Evolutionary conservation across 2,888 invertebrate genomes (phyloP), one percentile per base, ranked within the genome.

Genomic region (Mesoligia furuncula): DNA sequence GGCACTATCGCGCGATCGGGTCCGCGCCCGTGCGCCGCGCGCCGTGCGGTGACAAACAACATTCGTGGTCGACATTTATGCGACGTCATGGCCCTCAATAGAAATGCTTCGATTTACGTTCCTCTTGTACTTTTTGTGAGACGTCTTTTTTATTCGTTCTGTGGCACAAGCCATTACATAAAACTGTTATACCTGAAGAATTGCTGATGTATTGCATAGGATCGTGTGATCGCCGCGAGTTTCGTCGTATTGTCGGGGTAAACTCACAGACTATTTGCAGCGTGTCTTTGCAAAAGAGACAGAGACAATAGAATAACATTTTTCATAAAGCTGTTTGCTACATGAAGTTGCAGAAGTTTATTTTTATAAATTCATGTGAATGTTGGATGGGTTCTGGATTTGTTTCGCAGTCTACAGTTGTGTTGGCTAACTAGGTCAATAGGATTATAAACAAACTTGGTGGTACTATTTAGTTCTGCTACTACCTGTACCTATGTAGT

Each of bases 31-130:
- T 66, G 79, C 75, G 64, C 88, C 90, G 90, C 91, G 91, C 95
- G 92, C 88, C 90, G 90, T 91, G 91, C 95, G 93, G 95, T 95
- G 96, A 96, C 96, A 96, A 95, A 96, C 95, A 95, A 95, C 95
- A 95, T 95, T 94, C 94, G 92, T 93, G 92, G 85, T 87, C 92
- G 94, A 93, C 94, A 91, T 94, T 96, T 96, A 94, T 96, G 96
- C 96, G 90, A 90, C 90, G 95, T 96, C 96, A 96, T 94, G 95
- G 93, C 89, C 90, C 92, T 96, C 95, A 95, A 96, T 96, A 95
- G 95, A 95, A 95, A 95, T 94, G 93, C 95, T 93, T 94, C 94
- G 94, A 94, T 94, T 94, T 93, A 94, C 92, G 92, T 93, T 93
- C 92, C 91, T 92, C 92, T 89, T 91, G 90, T 89, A 92, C 85